phyloP scores from a whole-genome alignment of 2,797 vertebrate species.

The Gymnodraco acuticeps region DNA sequence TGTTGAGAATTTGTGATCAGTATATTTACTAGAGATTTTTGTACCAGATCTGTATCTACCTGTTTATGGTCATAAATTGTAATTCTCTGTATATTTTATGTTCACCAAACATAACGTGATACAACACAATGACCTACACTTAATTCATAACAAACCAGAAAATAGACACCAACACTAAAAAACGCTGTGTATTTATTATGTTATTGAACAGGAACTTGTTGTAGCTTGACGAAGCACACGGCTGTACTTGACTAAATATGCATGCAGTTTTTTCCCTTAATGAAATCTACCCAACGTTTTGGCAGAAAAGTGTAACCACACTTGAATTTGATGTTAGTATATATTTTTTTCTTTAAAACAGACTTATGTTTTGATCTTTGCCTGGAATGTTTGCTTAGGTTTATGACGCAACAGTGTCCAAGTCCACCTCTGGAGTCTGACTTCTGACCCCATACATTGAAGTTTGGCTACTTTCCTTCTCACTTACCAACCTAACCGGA shows the following conservation, averaged over 20 bases:
- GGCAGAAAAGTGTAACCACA: background rate
- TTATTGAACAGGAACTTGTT: background rate
- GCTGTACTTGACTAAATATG: background rate
- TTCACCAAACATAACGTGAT: too few relatives aligned
- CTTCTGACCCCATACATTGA: constrained; percentile 44
- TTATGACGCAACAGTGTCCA: constrained; percentile 13
- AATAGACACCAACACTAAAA: too few relatives aligned
- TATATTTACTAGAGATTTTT: background rate
- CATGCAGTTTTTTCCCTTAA: background rate
- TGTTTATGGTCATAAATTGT: background rate
- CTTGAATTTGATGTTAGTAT: background rate
- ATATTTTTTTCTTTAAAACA: background rate
- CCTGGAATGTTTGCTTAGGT: background rate
- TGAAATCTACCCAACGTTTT: constrained; percentile 14
- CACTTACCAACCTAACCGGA: constrained; percentile 56
- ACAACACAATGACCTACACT: too few relatives aligned
- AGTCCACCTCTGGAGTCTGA: constrained; percentile 25
- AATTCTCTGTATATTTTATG: too few relatives aligned
- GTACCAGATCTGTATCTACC: background rate
- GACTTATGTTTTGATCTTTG: background rate
- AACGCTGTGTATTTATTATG: background rate
- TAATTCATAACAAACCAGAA: too few relatives aligned
- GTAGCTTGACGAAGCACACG: background rate
- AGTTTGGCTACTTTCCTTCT: constrained; percentile 35
- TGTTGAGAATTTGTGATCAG: background rate